A percentile compares a stretch with the other conserved stretches of the same genome.
These are phyloP conservation scores for Nothoprocta perdicaria DNA, from an alignment of 2,113 vertebrate genomes.

Conservation along the genomic window DNA sequence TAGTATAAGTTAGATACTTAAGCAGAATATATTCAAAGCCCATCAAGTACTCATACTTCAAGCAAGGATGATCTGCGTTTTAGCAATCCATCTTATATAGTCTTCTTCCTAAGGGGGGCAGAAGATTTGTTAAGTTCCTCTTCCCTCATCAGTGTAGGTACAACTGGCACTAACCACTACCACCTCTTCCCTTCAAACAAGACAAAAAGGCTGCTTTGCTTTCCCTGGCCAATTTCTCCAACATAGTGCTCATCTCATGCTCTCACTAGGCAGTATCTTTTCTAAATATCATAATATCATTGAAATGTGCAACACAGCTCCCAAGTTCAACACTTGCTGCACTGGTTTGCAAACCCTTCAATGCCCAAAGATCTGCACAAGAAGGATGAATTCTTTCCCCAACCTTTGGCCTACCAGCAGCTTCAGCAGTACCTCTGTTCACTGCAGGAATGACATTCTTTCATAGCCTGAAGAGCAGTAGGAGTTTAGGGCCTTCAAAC, in stretches of 20 bases:
- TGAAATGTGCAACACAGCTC: not conserved
- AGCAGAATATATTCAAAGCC: not conserved
- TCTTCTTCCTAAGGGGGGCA: not conserved
- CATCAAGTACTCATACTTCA: not conserved
- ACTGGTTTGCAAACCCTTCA: not conserved
- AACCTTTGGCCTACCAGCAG: not conserved
- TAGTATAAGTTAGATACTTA: not conserved
- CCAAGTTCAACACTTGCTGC: not conserved
- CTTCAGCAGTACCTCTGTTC: not conserved
- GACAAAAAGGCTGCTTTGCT: not conserved
- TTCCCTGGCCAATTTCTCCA: no score
- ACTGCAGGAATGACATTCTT: not conserved
- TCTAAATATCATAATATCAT: not conserved
- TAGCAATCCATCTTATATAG: not conserved
- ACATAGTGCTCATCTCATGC: not conserved
- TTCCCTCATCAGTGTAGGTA: not conserved
- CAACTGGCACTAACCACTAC: not conserved
- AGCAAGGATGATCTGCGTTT: not conserved
- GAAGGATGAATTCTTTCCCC: not conserved
- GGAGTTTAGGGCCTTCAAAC: not conserved
- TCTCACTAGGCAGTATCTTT: not conserved
- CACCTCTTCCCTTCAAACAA: not conserved
- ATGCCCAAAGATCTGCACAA: not conserved
- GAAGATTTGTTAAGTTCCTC: not conserved
- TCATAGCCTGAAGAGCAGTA: not conserved